Conservation (phyloP, 2,888 invertebrate species). For the Ptychoptera contaminata region DNA sequence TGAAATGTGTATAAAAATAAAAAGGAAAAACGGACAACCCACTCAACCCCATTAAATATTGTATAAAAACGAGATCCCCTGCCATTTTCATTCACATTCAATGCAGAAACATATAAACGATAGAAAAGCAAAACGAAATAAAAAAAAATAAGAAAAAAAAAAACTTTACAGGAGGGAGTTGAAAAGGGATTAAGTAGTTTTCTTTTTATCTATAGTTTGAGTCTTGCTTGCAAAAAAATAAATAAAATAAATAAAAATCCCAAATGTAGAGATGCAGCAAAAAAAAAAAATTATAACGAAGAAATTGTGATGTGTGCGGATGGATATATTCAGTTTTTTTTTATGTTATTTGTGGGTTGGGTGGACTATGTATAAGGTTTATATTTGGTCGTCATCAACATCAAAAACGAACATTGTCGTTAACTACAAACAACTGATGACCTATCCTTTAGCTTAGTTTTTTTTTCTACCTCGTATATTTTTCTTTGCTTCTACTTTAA, state of each 20-base stretch:
- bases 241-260: no score
- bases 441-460: background rate
- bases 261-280: no score
- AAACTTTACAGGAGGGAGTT: background rate
- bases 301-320: no score
- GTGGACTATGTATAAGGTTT: background rate
- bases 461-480: background rate
- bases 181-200: background rate
- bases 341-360: background rate
- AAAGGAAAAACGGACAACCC: background rate
- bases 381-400: no score
- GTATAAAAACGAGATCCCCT: no score
- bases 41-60: no score
- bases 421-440: no score
- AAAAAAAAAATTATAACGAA: no score
- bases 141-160: no score
- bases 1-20: background rate
- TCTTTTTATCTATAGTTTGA: background rate
- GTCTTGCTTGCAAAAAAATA: background rate
- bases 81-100: background rate
- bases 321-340: background rate
- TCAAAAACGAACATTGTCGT: no score
- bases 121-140: no score
- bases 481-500: background rate
- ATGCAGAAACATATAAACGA: background rate